Base-by-base conservation (phyloP, 2,888 invertebrate genomes). In the Drosophila atripex region DNA sequence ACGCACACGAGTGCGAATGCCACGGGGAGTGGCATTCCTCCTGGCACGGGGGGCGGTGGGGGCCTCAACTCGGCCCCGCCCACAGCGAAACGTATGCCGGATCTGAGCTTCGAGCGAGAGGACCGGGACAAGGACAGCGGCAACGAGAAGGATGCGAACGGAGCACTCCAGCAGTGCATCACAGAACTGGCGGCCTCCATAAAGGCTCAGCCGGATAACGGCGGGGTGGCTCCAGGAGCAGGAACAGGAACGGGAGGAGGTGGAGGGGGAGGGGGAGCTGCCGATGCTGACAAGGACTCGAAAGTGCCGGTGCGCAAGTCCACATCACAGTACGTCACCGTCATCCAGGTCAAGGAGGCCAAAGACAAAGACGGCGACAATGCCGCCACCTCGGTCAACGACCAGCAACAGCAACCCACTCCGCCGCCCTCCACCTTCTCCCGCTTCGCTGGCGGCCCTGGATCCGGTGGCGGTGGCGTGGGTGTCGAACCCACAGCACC, bases 341-440 rank as follows among this genome's bases (percentile, higher is more conserved):
- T 97, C 76, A 97, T 97, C 86, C 96, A 96, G 94, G 96, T 97
- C 39, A 97, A 96, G 91, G 97, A 96, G 90, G 92, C 94, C 86
- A 95, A 87, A 82, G 78, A 77, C 68, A 87, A 89, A 64, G 88
- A 86, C 46, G 72, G 50, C 30, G 88, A 89, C 68, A 87, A 89
- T 43, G 41, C 50, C 65, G 47, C 57, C 46, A 35, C 58, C 16
- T 61, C 60, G 49, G 71, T 63, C 64, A 70, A 66, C 57, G 60
- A 79, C 66, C 47, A 75, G 28, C 28, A 1, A 61, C 41, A 38
- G n/a, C 18, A 18, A 18, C 39, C 73, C n/a, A 71, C 82, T 43
- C 61, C 86, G 16, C 71, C 88, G 16, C 71, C 88, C 56, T 86
- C 90, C 25, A 90, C 90, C 60, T 90, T 90, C 63, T 87, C 88